Percentiles rank a stretch among this genome's conserved stretches.
phyloP scores from a whole-genome alignment of 2,113 vertebrate genomes.

The Podocnemis expansa region DNA sequence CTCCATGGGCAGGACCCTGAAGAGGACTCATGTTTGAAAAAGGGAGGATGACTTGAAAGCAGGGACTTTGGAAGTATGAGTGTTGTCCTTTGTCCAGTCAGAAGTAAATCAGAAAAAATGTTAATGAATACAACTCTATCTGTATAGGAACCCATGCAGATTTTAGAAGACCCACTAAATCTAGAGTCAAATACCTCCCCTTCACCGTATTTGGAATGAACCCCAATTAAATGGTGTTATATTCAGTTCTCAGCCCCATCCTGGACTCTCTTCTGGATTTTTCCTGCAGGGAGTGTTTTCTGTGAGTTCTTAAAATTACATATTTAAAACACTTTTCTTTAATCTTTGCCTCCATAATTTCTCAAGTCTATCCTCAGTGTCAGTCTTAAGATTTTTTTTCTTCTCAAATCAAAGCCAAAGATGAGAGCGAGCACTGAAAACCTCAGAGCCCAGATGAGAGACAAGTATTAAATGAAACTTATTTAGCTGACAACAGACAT shows the following conservation, averaged over 20 bases:
- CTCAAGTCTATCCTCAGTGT: background rate
- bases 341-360: background rate
- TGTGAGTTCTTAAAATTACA: background rate
- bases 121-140: background rate
- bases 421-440: background rate
- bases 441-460: background rate
- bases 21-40: background rate
- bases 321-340: background rate
- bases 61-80: background rate
- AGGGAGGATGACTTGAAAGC: background rate
- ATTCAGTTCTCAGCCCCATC: background rate
- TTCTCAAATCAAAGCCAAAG: background rate
- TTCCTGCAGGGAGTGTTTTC: background rate
- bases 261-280: background rate
- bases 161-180: fast-evolving
- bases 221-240: background rate
- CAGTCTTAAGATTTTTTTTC: background rate
- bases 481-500: background rate
- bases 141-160: background rate
- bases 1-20: background rate
- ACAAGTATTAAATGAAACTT: background rate
- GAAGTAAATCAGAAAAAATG: background rate
- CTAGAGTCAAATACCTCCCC: background rate
- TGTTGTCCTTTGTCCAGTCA: background rate
- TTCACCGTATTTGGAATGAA: background rate